Evolutionary conservation across 2,797 vertebrate species (phyloP).

Genomic region (Octomys mimax): DNA sequence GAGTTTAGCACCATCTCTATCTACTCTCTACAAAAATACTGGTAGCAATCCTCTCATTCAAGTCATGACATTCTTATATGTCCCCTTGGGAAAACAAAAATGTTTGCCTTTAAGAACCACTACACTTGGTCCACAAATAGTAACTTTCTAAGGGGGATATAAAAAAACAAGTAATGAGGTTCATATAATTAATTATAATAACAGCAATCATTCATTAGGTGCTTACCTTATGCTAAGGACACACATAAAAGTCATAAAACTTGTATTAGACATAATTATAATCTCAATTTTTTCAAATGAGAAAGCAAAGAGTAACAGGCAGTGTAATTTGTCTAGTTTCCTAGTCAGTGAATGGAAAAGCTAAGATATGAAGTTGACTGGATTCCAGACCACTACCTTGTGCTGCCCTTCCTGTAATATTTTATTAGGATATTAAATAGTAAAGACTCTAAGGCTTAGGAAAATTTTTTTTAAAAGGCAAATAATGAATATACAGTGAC

Average conservation of each 20-base stretch:
- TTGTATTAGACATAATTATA: conserved; percentile 23
- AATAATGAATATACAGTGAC: background rate
- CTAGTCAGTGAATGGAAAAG: background rate
- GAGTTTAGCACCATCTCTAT: background rate
- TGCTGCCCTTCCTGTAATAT: background rate
- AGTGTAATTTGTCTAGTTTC: background rate
- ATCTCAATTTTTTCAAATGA: conserved; percentile 42
- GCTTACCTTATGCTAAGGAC: background rate
- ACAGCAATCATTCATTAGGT: background rate
- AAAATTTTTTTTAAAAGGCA: background rate
- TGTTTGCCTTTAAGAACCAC: background rate
- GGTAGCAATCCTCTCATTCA: background rate
- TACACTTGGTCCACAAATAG: background rate
- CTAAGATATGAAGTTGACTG: background rate
- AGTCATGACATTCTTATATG: background rate
- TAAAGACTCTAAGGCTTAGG: conserved; percentile 16
- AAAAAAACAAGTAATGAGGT: background rate
- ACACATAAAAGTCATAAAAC: background rate
- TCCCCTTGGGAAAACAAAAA: background rate
- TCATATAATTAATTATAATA: conserved; percentile 24
- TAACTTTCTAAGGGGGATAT: background rate
- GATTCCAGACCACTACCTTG: conserved; percentile 18
- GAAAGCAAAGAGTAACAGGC: background rate
- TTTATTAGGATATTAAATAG: conserved; percentile 10
- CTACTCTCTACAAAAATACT: background rate